These are phyloP conservation scores for Pinctada fucata DNA, from an alignment of 2,888 invertebrate genomes.

Conservation along the genomic window DNA sequence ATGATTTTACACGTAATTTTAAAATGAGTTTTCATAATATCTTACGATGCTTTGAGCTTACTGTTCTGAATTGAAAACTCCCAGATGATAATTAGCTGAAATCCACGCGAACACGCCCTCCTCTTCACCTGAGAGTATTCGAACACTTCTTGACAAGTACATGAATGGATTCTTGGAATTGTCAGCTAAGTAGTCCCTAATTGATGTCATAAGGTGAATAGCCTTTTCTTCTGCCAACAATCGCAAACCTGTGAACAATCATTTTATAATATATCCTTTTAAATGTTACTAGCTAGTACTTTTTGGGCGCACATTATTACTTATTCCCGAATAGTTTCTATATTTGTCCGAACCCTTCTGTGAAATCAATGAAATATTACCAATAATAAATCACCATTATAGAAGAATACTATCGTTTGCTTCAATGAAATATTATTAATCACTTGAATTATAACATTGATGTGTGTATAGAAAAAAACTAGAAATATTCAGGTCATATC, in stretches of 20 bases:
- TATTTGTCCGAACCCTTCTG: neutral
- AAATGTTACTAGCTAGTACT: neutral
- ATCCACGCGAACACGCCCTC: slow-evolving; percentile 80
- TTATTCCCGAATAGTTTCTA: neutral
- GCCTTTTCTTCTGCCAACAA: slow-evolving; percentile 69
- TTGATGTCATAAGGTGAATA: slow-evolving; percentile 51
- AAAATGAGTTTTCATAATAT: no score
- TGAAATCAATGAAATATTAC: no score
- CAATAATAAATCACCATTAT: no score
- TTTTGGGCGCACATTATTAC: neutral
- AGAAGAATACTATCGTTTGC: no score
- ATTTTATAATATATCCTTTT: neutral
- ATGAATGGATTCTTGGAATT: slow-evolving; percentile 68
- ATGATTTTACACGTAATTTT: no score
- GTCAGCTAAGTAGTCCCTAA: slow-evolving; percentile 51
- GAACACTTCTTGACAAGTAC: slow-evolving; percentile 71
- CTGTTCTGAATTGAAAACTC: slow-evolving; percentile 59
- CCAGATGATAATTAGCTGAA: slow-evolving; percentile 78
- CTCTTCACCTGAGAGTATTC: slow-evolving; percentile 79
- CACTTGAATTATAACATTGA: no score
- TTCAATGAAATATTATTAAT: no score
- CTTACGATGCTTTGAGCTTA: slow-evolving; percentile 32
- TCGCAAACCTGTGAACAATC: slow-evolving; percentile 75
- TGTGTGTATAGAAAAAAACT: no score
- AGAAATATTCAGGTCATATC: no score